These are phyloP conservation scores for Megathymus violae DNA, from an alignment of 1,140 invertebrate species.

Conservation along the genomic window DNA sequence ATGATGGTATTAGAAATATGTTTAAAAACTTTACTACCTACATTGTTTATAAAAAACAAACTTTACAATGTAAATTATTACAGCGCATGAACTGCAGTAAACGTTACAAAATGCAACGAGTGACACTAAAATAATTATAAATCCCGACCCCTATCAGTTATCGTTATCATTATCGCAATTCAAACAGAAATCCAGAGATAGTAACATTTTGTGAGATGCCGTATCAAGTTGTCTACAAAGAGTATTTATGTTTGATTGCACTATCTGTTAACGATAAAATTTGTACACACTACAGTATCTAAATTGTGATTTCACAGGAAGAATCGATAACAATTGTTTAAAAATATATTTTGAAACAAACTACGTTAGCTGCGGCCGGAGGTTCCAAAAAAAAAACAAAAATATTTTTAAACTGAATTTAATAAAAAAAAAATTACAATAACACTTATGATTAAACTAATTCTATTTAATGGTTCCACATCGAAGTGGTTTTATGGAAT, in stretches of 20 bases:
- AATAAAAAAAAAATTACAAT: no score
- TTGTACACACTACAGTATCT: slow-evolving; percentile 41
- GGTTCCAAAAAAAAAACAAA: no score
- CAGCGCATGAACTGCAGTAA: slow-evolving; percentile 6
- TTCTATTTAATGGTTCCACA: no score
- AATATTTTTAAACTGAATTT: no score
- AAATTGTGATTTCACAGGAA: slow-evolving; percentile 44
- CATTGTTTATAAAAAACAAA: no score
- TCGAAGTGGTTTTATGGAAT: no score
- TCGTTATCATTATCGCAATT: slow-evolving; percentile 58
- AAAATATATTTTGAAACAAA: background rate
- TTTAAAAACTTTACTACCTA: no score
- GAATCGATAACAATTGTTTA: slow-evolving; percentile 33
- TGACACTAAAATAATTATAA: slow-evolving; percentile 48
- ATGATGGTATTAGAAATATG: no score
- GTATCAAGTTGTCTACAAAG: slow-evolving; percentile 59
- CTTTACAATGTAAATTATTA: no score
- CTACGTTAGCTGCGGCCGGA: no score
- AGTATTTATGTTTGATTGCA: slow-evolving; percentile 68
- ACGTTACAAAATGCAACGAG: slow-evolving; percentile 29
- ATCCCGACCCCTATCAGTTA: slow-evolving; percentile 51
- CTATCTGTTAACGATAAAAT: slow-evolving; percentile 55
- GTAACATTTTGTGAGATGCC: slow-evolving; percentile 63
- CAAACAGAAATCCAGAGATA: slow-evolving; percentile 66
- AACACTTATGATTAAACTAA: no score